A percentile compares a stretch with the other conserved stretches of the same genome.
Evolutionary conservation across 2,113 vertebrate species (phyloP).

Genomic region (Steatornis caripensis): DNA sequence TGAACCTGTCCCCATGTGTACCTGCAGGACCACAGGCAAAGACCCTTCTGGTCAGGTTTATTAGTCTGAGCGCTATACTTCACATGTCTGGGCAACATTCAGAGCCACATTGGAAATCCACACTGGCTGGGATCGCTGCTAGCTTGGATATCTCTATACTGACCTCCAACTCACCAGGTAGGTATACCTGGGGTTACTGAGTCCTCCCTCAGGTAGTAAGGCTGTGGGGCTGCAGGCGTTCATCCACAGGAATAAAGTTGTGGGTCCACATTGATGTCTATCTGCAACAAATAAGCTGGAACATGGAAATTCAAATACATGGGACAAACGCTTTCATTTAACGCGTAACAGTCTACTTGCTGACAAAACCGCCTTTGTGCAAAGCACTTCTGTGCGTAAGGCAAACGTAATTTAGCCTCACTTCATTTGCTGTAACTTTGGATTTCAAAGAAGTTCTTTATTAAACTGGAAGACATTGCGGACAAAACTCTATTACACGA

Average conservation of each 20-base stretch:
- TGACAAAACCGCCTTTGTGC: not conserved
- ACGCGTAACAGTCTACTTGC: rapidly evolving
- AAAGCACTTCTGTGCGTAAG: not conserved
- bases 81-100: not conserved
- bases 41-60: not conserved
- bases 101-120: rapidly evolving
- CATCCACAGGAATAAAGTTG: not conserved
- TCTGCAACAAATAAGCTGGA: not conserved
- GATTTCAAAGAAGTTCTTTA: not conserved
- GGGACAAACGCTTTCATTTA: not conserved
- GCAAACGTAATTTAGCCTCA: not conserved
- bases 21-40: not conserved
- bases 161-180: not conserved
- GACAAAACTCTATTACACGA: not conserved
- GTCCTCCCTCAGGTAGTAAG: not conserved
- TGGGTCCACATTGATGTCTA: no score
- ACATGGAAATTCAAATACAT: not conserved
- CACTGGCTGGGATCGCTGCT: not conserved
- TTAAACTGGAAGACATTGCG: not conserved
- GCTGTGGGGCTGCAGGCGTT: not conserved
- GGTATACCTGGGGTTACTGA: rapidly evolving
- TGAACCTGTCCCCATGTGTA: not conserved
- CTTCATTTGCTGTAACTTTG: not conserved
- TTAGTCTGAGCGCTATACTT: not conserved
- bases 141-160: not conserved